A percentile compares a stretch with the other conserved stretches of the same genome.
Conservation (phyloP, 92 coral and sea anemone genomes). For the Anthopleura xanthogrammica region DNA sequence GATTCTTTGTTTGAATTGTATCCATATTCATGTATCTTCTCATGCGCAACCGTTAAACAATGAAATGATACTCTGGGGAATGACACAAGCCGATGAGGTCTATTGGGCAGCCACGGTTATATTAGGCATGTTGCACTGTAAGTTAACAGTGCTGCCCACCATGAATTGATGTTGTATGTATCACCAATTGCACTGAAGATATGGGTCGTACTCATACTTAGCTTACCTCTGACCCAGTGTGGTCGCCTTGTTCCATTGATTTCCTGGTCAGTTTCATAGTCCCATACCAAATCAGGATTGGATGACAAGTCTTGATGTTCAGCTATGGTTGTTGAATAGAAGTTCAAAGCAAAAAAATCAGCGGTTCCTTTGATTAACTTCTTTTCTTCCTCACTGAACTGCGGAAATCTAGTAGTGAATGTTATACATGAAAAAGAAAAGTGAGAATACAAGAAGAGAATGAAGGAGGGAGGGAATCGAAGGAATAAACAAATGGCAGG, state of each 20-base stretch:
- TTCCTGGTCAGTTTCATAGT: conserved; percentile 75
- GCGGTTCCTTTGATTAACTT: conserved; percentile 71
- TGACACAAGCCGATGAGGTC: too few species aligned
- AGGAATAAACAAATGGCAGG: neutral
- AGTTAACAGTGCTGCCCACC: too few species aligned
- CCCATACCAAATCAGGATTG: conserved; percentile 60
- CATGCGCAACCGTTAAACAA: too few species aligned
- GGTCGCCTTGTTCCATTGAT: conserved; percentile 55
- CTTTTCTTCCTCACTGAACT: conserved; percentile 70
- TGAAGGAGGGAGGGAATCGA: neutral
- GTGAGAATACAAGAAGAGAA: neutral
- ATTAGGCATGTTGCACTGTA: too few species aligned
- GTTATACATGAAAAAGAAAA: neutral
- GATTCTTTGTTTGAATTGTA: too few species aligned
- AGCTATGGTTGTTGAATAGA: conserved; percentile 70
- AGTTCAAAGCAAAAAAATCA: conserved; percentile 87
- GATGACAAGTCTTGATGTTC: conserved; percentile 50
- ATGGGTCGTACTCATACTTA: too few species aligned
- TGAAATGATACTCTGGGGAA: too few species aligned
- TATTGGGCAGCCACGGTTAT: too few species aligned
- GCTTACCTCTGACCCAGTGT: conserved; percentile 80
- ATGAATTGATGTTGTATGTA: too few species aligned
- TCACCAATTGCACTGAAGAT: too few species aligned
- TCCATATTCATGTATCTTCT: too few species aligned
- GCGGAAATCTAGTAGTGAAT: conserved; percentile 60